Conservation (phyloP, 2,113 vertebrate species). For the Apaloderma vittatum region DNA sequence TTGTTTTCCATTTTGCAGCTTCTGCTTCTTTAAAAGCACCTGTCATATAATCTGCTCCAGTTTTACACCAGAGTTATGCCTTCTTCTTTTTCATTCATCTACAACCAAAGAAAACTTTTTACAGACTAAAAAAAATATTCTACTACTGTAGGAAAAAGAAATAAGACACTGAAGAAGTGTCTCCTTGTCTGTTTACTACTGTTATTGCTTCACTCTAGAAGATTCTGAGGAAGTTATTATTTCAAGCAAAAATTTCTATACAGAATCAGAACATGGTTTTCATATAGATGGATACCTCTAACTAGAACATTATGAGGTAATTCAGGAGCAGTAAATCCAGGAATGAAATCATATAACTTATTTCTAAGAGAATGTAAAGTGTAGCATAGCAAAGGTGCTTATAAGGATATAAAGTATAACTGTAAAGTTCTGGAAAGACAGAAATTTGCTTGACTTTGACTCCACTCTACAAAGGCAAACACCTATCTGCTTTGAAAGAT, state of each 20-base stretch:
- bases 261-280: background rate
- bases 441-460: background rate
- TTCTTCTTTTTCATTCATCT: background rate
- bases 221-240: background rate
- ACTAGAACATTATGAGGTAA: background rate
- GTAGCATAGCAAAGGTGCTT: background rate
- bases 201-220: background rate
- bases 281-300: background rate
- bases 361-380: background rate
- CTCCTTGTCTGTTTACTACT: background rate
- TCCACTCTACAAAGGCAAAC: background rate
- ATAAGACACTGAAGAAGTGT: background rate
- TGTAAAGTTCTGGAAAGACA: background rate
- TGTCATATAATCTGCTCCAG: background rate
- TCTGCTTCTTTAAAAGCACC: background rate
- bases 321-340: background rate
- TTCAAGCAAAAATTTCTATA: background rate
- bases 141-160: background rate
- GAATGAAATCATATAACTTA: background rate
- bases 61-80: background rate
- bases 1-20: background rate
- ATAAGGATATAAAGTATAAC: background rate
- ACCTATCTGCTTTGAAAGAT: background rate
- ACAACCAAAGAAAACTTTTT: background rate
- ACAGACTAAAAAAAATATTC: background rate